These are phyloP conservation scores for Dicerorhinus sumatrensis DNA, from an alignment of 2,113 vertebrate species.

Conservation along the genomic window DNA sequence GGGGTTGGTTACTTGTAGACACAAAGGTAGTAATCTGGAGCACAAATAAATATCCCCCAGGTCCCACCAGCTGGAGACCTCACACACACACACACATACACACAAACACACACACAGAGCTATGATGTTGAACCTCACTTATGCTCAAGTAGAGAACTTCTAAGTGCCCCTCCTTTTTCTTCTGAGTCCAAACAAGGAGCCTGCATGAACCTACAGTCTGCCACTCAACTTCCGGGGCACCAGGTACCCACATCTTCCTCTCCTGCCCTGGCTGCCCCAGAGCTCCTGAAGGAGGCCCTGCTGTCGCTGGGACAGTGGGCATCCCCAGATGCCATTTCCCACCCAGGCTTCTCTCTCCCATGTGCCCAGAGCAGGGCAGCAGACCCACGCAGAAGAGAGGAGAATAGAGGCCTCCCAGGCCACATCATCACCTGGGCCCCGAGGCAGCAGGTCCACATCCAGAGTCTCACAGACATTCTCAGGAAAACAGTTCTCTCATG, in stretches of 20 bases:
- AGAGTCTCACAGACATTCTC: neutral
- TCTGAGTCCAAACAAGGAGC: neutral
- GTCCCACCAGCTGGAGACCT: neutral
- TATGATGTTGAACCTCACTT: neutral
- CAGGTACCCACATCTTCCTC: neutral
- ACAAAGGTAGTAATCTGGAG: neutral
- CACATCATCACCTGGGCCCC: neutral
- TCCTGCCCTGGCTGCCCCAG: neutral
- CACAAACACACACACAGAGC: neutral
- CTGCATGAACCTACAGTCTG: neutral
- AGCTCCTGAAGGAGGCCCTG: neutral
- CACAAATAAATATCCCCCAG: neutral
- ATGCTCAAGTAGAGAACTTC: neutral
- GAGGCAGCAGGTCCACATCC: neutral
- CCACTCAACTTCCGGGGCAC: neutral
- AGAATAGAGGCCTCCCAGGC: too few species aligned
- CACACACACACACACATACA: neutral
- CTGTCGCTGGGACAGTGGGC: neutral
- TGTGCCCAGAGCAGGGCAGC: neutral
- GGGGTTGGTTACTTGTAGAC: neutral
- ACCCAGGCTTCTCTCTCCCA: neutral
- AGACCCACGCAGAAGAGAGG: neutral
- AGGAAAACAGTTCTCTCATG: neutral
- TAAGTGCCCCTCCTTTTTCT: neutral
- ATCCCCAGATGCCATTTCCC: neutral